Percentiles rank a stretch among this genome's conserved stretches.
phyloP scores from a whole-genome alignment of 2,888 invertebrate genomes.

The Nymphalis urticae region DNA sequence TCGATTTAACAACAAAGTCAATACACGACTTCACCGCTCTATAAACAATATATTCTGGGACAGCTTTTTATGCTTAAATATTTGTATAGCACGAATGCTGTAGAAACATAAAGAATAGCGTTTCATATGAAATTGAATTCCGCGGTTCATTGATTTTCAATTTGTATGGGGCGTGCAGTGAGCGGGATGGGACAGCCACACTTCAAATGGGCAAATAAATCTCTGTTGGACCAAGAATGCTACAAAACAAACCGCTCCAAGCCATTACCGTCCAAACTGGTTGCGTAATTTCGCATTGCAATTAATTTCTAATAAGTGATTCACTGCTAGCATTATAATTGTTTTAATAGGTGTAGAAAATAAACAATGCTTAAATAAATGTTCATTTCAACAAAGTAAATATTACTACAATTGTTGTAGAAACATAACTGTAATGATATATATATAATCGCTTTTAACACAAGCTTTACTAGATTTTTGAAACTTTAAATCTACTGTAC shows the following conservation, averaged over 20 bases:
- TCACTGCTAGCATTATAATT: background rate
- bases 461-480: no score
- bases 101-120: constrained; percentile 62
- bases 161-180: constrained; percentile 65
- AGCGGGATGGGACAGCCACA: constrained; percentile 49
- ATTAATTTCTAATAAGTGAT: constrained; percentile 5
- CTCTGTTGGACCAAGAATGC: constrained; percentile 49
- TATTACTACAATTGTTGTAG: no score
- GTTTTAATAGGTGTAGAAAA: no score
- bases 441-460: no score
- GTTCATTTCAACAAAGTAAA: no score
- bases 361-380: no score
- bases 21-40: no score
- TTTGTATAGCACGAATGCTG: constrained; percentile 42
- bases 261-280: constrained; percentile 26
- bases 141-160: constrained; percentile 78
- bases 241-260: constrained; percentile 39
- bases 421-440: no score
- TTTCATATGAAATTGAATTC: constrained; percentile 73
- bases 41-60: no score
- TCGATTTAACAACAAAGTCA: no score
- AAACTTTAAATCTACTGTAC: no score
- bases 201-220: constrained; percentile 62
- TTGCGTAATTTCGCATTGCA: constrained; percentile 17
- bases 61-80: constrained; percentile 24